These are phyloP conservation scores for Hydractinia symbiolongicarpus DNA, from an alignment of 30 jellyfish, hydroid and myxozoan genomes.

Conservation along the genomic window DNA sequence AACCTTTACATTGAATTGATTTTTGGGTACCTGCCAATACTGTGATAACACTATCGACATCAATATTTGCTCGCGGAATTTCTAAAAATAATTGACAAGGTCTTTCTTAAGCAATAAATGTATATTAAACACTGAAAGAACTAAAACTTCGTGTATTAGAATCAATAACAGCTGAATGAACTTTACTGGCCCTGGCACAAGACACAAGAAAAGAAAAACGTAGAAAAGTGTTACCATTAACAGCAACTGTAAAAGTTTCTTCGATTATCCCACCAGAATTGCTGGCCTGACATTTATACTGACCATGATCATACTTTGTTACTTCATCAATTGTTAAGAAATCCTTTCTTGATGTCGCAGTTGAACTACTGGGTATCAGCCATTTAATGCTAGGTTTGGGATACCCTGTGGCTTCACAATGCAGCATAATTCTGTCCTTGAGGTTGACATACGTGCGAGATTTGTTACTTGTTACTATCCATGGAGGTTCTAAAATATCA, in stretches of 20 bases:
- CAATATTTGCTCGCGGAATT: slow-evolving; percentile 55
- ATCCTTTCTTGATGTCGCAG: slow-evolving; percentile 10
- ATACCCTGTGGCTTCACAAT: slow-evolving; percentile 62
- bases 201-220: background rate
- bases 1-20: slow-evolving; percentile 41
- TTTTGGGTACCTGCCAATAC: slow-evolving; percentile 49
- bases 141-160: background rate
- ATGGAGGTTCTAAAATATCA: slow-evolving; percentile 67
- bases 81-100: slow-evolving; percentile 26
- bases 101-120: background rate
- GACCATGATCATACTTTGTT: slow-evolving; percentile 74
- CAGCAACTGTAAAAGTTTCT: slow-evolving; percentile 44
- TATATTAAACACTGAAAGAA: background rate
- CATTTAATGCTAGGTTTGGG: slow-evolving; percentile 72
- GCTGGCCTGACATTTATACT: slow-evolving; percentile 67
- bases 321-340: slow-evolving; percentile 26
- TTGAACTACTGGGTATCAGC: slow-evolving; percentile 29
- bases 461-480: slow-evolving; percentile 26
- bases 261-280: slow-evolving; percentile 77
- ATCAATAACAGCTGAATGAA: background rate
- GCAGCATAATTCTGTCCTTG: slow-evolving; percentile 27
- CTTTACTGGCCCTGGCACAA: background rate
- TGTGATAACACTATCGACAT: slow-evolving; percentile 39
- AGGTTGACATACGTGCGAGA: slow-evolving; percentile 41
- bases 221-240: slow-evolving; percentile 46